Percentiles rank a stretch among this genome's conserved stretches.
Evolutionary conservation across 2,888 invertebrate species (phyloP).

Genomic region (Eumerus sabulonum): DNA sequence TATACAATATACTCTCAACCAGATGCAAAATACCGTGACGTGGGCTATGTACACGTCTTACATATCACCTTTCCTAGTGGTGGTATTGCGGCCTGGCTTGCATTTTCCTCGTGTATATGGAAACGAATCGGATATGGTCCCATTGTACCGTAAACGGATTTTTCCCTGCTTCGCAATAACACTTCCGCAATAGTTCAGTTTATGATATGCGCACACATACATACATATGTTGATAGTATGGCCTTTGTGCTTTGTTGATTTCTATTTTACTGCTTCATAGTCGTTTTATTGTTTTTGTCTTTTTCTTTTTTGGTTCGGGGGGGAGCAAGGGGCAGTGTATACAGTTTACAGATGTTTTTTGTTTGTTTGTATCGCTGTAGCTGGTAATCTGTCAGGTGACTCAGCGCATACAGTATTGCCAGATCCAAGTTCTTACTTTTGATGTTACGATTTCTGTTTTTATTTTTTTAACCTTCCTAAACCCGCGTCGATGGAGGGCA

Average conservation of each 20-base stretch:
- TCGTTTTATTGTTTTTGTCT: background rate
- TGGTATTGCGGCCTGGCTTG: constrained; percentile 3
- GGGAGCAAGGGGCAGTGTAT: background rate
- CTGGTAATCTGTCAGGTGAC: no score
- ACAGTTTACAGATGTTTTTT: no score
- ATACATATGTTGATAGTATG: no score
- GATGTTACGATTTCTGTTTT: no score
- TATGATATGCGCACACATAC: no score
- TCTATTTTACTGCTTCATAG: background rate
- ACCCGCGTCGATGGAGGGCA: no score
- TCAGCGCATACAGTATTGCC: no score
- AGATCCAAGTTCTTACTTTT: no score
- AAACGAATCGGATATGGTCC: background rate
- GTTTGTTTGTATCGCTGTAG: no score
- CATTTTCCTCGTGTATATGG: background rate
- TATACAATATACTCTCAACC: background rate
- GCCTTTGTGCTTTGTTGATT: background rate
- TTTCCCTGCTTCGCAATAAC: constrained; percentile 7
- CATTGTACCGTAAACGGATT: background rate
- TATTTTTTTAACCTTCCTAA: no score
- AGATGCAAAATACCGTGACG: no score
- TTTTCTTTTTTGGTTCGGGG: background rate
- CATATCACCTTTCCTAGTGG: background rate
- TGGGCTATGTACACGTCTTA: background rate
- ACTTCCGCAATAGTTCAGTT: constrained; percentile 22